phyloP scores from a whole-genome alignment of 2,888 invertebrate species.

The Andrena camellia region DNA sequence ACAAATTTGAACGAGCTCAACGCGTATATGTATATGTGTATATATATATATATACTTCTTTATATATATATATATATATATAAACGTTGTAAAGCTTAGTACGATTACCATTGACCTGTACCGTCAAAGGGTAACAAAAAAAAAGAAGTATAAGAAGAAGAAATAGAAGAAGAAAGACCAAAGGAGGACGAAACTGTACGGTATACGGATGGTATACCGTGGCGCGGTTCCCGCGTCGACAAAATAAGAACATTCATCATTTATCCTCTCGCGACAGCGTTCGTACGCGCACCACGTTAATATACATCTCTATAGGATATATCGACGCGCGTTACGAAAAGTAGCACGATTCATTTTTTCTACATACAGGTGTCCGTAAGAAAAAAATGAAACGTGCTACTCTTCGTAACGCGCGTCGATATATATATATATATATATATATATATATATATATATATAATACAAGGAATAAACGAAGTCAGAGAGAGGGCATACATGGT shows the following conservation, averaged over 20 bases:
- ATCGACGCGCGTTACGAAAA: too few species aligned
- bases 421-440: slow-evolving; percentile 51
- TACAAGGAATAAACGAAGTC: slow-evolving; percentile 74
- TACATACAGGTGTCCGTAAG: too few species aligned
- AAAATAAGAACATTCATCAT: slow-evolving; percentile 36
- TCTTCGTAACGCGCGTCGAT: too few species aligned
- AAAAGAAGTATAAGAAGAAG: slow-evolving; percentile 12
- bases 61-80: slow-evolving; percentile 36
- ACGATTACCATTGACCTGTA: slow-evolving; percentile 53
- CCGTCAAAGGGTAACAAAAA: slow-evolving; percentile 48
- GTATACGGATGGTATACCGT: slow-evolving; percentile 29
- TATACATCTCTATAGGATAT: slow-evolving; percentile 54
- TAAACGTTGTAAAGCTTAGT: slow-evolving; percentile 61
- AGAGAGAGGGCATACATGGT: slow-evolving; percentile 61
- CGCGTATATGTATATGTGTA: slow-evolving; percentile 40
- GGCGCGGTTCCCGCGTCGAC: slow-evolving; percentile 35
- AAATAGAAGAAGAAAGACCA: slow-evolving; percentile 59
- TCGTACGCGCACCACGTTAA: slow-evolving; percentile 19
- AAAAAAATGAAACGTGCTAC: too few species aligned
- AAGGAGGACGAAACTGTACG: slow-evolving; percentile 64
- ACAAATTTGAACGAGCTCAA: slow-evolving; percentile 74
- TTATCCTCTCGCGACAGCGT: slow-evolving; percentile 32
- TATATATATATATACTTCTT: slow-evolving; percentile 18
- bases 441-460: slow-evolving; percentile 50
- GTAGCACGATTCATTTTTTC: too few species aligned